Base-by-base conservation (phyloP, 2,797 vertebrate genomes). In the Silurus lanzhouensis region DNA sequence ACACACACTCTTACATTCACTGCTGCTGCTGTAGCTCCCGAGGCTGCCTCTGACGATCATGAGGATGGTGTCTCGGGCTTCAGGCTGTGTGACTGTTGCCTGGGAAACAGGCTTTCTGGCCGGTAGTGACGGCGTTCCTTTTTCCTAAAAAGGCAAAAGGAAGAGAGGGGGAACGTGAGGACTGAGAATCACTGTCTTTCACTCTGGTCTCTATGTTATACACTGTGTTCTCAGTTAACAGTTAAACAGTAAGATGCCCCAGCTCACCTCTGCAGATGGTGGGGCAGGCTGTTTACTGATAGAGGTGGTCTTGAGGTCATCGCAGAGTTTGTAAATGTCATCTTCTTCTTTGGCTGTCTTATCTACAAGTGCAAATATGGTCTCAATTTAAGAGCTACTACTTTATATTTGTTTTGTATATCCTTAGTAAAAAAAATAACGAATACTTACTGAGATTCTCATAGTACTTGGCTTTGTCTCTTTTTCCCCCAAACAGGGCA, bases 11-110 rank as follows among this genome's bases (percentile, higher is more conserved):
- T 96, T 92, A 99, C 98, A 99, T 93, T 99, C 97, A 87, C 96
- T 99, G 90, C 97, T 99, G 91, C 97, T 99, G 93, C 97, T 99
- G 94, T 97, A 99, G 94, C 98, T 99, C 90, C 98, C 98, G 87
- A 99, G 93, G 83, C 97, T 98, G 90, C 98, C 98, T 93, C 98
- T 96, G 83, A 99, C 98, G 84, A 99, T 98, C 95, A 99, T 97
- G 17, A 96, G 96, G 88, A 99, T 99, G n/a, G 97, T 95, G 88
- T 99, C 98, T 90, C 94, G 94, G 58, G 94, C 93, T 88, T 97
- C 96, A 85, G 96, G 96, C 86, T 94, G 96, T 91, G 90, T 92
- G 90, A 95, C 94, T 89, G 95, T 96, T 93, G 95, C 93, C 87
- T 92, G 84, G 22, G 91, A 90, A 91, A 96, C 96, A 0, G 95